Evolutionary conservation across 2,113 vertebrate species (phyloP).

Genomic region (Gobiocypris rarus): DNA sequence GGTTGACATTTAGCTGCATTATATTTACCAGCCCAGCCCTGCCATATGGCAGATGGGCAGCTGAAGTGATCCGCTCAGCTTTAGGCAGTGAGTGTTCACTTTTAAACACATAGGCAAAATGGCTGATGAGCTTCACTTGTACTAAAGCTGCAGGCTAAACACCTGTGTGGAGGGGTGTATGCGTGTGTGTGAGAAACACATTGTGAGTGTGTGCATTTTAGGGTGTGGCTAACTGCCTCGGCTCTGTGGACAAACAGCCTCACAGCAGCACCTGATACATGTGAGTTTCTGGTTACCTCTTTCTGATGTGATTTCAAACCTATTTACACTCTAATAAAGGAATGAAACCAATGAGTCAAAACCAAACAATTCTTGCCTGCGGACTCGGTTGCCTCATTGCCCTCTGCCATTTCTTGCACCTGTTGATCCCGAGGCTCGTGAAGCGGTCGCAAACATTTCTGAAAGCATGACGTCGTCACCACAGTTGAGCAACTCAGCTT

Average conservation of each 20-base stretch:
- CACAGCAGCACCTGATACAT: conserved; percentile 51
- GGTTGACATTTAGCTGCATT: conserved; percentile 15
- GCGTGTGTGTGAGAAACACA: conserved; percentile 40
- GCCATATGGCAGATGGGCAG: conserved; percentile 46
- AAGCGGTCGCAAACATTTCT: conserved; percentile 21
- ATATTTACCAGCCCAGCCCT: conserved; percentile 36
- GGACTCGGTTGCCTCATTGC: conserved; percentile 34
- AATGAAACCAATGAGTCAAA: conserved; percentile 56
- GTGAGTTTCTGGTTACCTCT: conserved; percentile 44
- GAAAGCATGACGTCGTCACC: conserved; percentile 13
- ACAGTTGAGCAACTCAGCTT: neutral
- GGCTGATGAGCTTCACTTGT: conserved; percentile 56
- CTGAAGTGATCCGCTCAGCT: conserved; percentile 41
- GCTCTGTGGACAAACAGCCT: conserved; percentile 44
- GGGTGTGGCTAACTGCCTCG: conserved; percentile 34
- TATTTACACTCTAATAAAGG: conserved; percentile 42
- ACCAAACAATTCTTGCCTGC: conserved; percentile 35
- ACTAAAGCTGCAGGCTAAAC: conserved; percentile 60
- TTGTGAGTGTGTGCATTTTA: conserved; percentile 7
- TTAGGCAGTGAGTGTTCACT: conserved; percentile 42
- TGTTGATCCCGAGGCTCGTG: conserved; percentile 40
- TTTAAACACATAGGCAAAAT: conserved; percentile 42
- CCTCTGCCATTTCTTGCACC: conserved; percentile 30
- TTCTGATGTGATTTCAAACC: conserved; percentile 41
- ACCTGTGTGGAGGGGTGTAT: conserved; percentile 52